Conservation (phyloP, 2,888 invertebrate species). For the Nemotelus pantherinus region DNA sequence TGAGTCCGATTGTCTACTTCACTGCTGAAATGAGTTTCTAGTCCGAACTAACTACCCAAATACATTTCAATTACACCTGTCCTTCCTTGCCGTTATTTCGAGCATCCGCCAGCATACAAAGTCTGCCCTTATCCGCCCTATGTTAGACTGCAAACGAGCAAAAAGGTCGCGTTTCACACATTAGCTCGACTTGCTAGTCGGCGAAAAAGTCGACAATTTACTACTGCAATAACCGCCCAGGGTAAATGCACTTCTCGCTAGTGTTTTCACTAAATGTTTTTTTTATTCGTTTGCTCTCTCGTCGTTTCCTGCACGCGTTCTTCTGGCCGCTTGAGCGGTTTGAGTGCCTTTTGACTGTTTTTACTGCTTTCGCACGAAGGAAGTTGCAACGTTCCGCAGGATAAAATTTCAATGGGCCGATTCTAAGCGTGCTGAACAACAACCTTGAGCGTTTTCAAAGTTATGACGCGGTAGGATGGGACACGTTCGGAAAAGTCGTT, state of each 20-base stretch:
- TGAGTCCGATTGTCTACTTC: no score
- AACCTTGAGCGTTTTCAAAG: slow-evolving; percentile 13
- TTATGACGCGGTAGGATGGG: background rate
- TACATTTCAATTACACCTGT: no score
- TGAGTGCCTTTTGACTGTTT: background rate
- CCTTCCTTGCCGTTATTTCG: background rate
- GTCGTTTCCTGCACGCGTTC: background rate
- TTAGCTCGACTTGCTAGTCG: background rate
- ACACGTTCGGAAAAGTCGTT: background rate
- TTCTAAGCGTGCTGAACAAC: slow-evolving; percentile 10
- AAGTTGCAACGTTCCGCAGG: background rate
- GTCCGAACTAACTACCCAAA: no score
- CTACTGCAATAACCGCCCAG: slow-evolving; percentile 34
- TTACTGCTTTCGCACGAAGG: background rate
- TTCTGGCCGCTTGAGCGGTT: no score
- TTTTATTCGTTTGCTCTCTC: background rate
- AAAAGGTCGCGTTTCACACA: background rate
- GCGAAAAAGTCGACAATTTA: slow-evolving; percentile 31
- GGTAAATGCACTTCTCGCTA: slow-evolving; percentile 35
- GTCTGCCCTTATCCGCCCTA: background rate
- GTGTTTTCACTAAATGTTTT: slow-evolving; percentile 7
- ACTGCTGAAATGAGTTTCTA: no score
- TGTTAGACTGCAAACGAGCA: background rate
- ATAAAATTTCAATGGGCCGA: background rate
- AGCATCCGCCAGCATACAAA: background rate